phyloP scores from a whole-genome alignment of 1,140 invertebrate species.

The Portunus trituberculatus region DNA sequence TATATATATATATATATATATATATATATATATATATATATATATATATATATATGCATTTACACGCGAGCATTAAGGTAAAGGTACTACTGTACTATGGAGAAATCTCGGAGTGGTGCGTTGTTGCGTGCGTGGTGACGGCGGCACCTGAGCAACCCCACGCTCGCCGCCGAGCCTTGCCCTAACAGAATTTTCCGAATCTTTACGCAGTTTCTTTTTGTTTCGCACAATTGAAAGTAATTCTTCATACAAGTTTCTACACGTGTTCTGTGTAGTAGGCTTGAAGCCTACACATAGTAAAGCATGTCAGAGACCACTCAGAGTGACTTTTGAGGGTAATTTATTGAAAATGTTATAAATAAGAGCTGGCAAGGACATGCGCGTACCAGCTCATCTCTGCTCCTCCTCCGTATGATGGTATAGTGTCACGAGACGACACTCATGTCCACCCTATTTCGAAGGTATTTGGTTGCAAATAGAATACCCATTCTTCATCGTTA shows the following conservation, averaged over 20 bases:
- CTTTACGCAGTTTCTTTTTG: constrained; percentile 54
- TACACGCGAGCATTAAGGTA: not conserved
- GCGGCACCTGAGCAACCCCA: constrained; percentile 65
- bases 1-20: constrained; percentile 41
- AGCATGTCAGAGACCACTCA: not conserved
- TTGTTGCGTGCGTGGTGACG: not conserved
- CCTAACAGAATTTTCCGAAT: constrained; percentile 43
- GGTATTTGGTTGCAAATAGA: not conserved
- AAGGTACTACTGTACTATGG: not conserved
- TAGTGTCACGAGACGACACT: constrained; percentile 56
- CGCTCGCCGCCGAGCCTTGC: constrained; percentile 27
- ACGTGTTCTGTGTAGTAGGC: not conserved
- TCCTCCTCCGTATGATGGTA: constrained; percentile 37
- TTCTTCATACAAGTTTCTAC: constrained; percentile 26
- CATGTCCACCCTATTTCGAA: not conserved
- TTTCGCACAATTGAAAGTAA: constrained; percentile 41
- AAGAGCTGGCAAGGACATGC: not conserved
- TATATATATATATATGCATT: constrained; percentile 36
- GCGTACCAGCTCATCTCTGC: constrained; percentile 10
- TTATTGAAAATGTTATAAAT: constrained; percentile 26
- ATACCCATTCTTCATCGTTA: not conserved
- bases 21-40: constrained; percentile 30
- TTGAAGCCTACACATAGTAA: not conserved
- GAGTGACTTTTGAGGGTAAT: not conserved
- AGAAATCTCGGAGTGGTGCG: not conserved